A percentile compares a stretch with the other conserved stretches of the same genome.
These are phyloP conservation scores for Helicoverpa assulta DNA, from an alignment of 2,888 invertebrate genomes.

Conservation along the genomic window DNA sequence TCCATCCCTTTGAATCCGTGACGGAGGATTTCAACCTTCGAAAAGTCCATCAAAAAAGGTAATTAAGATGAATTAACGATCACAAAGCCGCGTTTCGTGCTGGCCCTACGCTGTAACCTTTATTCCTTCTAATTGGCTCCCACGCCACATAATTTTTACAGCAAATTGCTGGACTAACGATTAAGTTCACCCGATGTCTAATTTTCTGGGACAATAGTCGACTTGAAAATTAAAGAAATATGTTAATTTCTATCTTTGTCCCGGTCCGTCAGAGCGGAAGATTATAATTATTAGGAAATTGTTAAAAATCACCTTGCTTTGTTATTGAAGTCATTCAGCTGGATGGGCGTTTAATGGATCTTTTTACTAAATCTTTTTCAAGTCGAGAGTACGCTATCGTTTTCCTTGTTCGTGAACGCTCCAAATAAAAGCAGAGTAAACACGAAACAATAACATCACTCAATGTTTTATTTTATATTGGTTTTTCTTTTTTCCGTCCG, in stretches of 20 bases:
- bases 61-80: constrained; percentile 84
- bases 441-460: constrained; percentile 62
- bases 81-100: constrained; percentile 71
- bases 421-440: constrained; percentile 56
- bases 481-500: constrained; percentile 43
- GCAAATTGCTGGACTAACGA: constrained; percentile 82
- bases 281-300: constrained; percentile 88
- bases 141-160: constrained; percentile 83
- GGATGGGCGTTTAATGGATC: constrained; percentile 70
- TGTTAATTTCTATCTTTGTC: constrained; percentile 88
- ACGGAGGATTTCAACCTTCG: constrained; percentile 68
- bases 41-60: constrained; percentile 77
- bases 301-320: constrained; percentile 77
- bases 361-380: constrained; percentile 68
- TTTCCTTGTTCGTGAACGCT: constrained; percentile 61
- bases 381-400: constrained; percentile 62
- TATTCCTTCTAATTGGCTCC: constrained; percentile 79
- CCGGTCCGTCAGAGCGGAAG: constrained; percentile 84
- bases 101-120: constrained; percentile 64
- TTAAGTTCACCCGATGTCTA: constrained; percentile 82
- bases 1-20: constrained; percentile 69
- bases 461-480: constrained; percentile 57
- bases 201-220: constrained; percentile 87
- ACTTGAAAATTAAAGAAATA: constrained; percentile 86
- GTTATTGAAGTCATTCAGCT: constrained; percentile 70